Evolutionary conservation across 2,797 vertebrate genomes (phyloP).

Genomic region (Pogonophryne albipinna): DNA sequence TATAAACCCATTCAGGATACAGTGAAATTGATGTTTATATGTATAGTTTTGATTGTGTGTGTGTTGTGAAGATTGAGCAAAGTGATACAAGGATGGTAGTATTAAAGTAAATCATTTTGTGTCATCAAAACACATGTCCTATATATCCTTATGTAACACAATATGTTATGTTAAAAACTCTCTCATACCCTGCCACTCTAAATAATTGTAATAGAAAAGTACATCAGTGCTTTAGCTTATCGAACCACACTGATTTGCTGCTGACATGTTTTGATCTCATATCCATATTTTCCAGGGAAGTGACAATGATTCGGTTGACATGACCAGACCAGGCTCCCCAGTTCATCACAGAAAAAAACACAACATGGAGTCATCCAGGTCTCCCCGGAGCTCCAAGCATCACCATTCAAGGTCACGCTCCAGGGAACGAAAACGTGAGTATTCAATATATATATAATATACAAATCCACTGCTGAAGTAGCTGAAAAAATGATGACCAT

Average conservation of each 20-base stretch:
- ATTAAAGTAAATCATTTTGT: not conserved
- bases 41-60: not conserved
- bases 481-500: not conserved
- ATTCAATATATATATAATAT: slow-evolving; percentile 1
- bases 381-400: slow-evolving; percentile 92
- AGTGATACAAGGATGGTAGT: not conserved
- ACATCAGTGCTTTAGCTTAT: not conserved
- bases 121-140: not conserved
- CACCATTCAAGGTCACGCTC: slow-evolving; percentile 94
- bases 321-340: slow-evolving; percentile 86
- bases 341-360: slow-evolving; percentile 89
- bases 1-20: not conserved
- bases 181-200: not conserved
- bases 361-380: slow-evolving; percentile 89
- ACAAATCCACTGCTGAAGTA: not conserved
- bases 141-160: not conserved
- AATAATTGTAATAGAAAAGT: not conserved
- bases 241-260: not conserved
- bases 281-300: slow-evolving; percentile 84
- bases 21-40: not conserved
- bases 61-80: not conserved
- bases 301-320: slow-evolving; percentile 88
- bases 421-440: slow-evolving; percentile 90
- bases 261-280: not conserved
- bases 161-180: not conserved